Base-by-base conservation (phyloP, 92 coral and sea anemone genomes). In the Zoanthus sansibaricus region DNA sequence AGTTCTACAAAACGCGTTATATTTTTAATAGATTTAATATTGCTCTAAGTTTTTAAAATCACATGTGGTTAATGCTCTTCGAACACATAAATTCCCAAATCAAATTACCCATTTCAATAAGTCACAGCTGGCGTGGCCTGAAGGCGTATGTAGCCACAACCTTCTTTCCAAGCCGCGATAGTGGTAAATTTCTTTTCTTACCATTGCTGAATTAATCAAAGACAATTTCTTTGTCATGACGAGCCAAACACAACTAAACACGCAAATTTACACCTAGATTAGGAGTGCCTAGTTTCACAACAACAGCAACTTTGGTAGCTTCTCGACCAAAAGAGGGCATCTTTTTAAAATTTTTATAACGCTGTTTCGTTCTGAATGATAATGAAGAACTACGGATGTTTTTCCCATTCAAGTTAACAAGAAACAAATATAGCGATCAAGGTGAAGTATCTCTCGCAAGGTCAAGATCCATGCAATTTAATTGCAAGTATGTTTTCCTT, bases 81-180 rank as follows among this genome's bases (percentile, higher is more conserved):
- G 64, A 54, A 20, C 42, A 37, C 42, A 37, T 4, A 37, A 37
- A 37, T 37, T 37, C 4, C 42, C 42, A 75, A 18, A 10, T 5
- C 62, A 75, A 30, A 16, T 31, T 51, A 9, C 30, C 25, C 48
- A 30, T 18, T 75, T 54, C 15, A 75, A 75, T 46, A 59, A 75
- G 15, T 46, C 78, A 10, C 78, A 42, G 58, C 18, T 75, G 25
- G 46, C 16, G 14, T 69, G 42, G 82, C 82, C 82, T 55, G 7
- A 76, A 30, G 82, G 82, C 68, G 25, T 18, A 76, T 13, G 17
- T 31, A 76, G 82, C 82, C 82, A 76, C 82, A 76, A 76, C 17
- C 46, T 52, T 16, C 47, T 66, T 67, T 76, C 67, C 46, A 33
- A 76, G 68, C 67, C 47, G 61, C 20, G 64, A 37, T n/a, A n/a